Percentiles rank a stretch among this genome's conserved stretches.
phyloP scores from a whole-genome alignment of 1,140 invertebrate species.

The Drosophila dunni region DNA sequence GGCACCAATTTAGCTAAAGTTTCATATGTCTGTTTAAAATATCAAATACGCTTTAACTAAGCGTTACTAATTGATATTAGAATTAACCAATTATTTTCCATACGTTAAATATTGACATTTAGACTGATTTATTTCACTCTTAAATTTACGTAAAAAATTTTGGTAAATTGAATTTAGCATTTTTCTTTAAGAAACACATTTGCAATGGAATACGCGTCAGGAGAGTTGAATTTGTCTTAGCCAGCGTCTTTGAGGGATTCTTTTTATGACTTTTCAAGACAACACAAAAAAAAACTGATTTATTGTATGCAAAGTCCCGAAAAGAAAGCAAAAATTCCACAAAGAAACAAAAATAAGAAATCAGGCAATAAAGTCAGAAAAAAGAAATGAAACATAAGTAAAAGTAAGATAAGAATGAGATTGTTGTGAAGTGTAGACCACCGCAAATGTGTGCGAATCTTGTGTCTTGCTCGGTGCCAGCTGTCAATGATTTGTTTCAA shows the following conservation, averaged over 20 bases:
- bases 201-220: constrained; percentile 3
- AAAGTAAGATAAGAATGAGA: constrained; percentile 20
- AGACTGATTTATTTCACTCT: constrained; percentile 2
- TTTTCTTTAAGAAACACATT: constrained; percentile 5
- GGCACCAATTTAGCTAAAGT: constrained; percentile 1
- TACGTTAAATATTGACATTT: neutral
- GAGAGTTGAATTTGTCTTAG: constrained; percentile 30
- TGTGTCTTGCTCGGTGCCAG: constrained; percentile 44
- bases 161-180: constrained; percentile 12
- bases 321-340: constrained; percentile 21
- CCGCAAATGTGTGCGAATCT: constrained; percentile 55
- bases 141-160: constrained; percentile 1
- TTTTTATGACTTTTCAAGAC: constrained; percentile 9
- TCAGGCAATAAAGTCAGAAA: constrained; percentile 33
- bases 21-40: neutral
- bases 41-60: neutral
- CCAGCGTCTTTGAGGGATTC: constrained; percentile 6
- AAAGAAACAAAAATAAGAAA: constrained; percentile 10
- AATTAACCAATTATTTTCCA: neutral
- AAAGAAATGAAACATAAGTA: constrained; percentile 29
- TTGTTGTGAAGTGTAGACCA: constrained; percentile 38
- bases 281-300: constrained; percentile 42
- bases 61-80: neutral
- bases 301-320: constrained; percentile 42
- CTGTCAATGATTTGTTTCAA: constrained; percentile 81